Evolutionary conservation across 2,888 invertebrate genomes (phyloP).

Genomic region (Conistra vaccinii): DNA sequence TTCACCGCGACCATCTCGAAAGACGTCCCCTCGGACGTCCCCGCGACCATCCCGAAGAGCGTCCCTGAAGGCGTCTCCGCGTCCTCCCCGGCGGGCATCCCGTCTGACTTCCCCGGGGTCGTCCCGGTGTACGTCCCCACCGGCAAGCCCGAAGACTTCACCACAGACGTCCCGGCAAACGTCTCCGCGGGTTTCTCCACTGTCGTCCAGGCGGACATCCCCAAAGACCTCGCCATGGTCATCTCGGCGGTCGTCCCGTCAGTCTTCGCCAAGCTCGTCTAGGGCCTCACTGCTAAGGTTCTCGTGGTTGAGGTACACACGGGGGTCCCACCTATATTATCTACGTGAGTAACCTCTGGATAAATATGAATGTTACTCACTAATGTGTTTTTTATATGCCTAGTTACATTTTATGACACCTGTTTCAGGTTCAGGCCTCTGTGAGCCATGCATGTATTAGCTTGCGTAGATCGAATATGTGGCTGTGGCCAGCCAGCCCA

Average conservation of each 20-base stretch:
- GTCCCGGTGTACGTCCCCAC: background rate
- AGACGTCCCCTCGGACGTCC: slow-evolving; percentile 9
- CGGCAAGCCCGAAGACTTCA: slow-evolving; percentile 4
- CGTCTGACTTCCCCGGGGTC: background rate
- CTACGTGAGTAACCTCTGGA: slow-evolving; percentile 46
- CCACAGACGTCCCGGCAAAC: slow-evolving; percentile 10
- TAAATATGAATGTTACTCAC: slow-evolving; percentile 46
- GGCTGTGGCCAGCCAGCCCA: slow-evolving; percentile 9
- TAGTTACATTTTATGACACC: slow-evolving; percentile 14
- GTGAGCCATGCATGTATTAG: slow-evolving; percentile 30
- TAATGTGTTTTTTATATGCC: slow-evolving; percentile 16
- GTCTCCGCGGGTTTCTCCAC: slow-evolving; percentile 6
- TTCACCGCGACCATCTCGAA: background rate
- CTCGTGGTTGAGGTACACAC: slow-evolving; percentile 33
- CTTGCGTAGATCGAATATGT: slow-evolving; percentile 17
- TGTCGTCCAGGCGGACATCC: slow-evolving; percentile 22
- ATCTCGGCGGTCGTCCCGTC: slow-evolving; percentile 28
- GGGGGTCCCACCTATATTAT: slow-evolving; percentile 21
- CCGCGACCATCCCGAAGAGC: background rate
- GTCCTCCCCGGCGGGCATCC: background rate
- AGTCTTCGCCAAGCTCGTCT: slow-evolving; percentile 19
- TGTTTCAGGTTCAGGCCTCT: slow-evolving; percentile 13
- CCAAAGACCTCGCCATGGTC: slow-evolving; percentile 37
- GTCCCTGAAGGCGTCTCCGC: background rate
- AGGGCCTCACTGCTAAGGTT: slow-evolving; percentile 12